phyloP scores from a whole-genome alignment of 2,888 invertebrate genomes.

The Microdon myrmicae region DNA sequence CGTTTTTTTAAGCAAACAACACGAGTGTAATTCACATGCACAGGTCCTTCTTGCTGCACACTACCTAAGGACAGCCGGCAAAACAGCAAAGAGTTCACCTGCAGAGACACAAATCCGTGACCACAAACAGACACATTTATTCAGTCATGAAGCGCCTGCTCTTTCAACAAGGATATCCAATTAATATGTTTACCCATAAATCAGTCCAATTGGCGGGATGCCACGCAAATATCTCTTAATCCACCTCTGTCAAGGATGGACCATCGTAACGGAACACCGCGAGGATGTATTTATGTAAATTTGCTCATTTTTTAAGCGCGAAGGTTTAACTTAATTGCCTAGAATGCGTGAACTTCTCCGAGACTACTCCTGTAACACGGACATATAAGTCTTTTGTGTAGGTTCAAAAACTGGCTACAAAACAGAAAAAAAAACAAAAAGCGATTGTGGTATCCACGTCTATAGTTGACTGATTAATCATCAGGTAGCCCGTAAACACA shows the following conservation, averaged over 20 bases:
- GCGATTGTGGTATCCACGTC: neutral
- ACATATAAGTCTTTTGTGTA: conserved; percentile 32
- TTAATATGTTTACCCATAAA: conserved; percentile 49
- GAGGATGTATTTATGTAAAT: conserved; percentile 41
- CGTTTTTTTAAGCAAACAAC: too few relatives aligned
- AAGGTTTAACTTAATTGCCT: conserved; percentile 27
- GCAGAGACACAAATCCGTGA: neutral
- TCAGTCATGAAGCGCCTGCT: conserved; percentile 5
- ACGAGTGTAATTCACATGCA: too few relatives aligned
- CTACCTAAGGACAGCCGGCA: too few relatives aligned
- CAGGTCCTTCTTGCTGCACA: too few relatives aligned
- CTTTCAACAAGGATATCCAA: conserved; percentile 44
- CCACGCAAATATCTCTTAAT: conserved; percentile 44
- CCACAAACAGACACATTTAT: conserved; percentile 2
- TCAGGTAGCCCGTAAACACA: conserved; percentile 37
- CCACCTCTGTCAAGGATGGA: conserved; percentile 23
- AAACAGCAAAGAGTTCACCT: too few relatives aligned
- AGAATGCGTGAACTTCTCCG: neutral
- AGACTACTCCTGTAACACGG: conserved; percentile 11
- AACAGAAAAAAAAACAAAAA: conserved; percentile 29
- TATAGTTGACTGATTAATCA: conserved; percentile 44
- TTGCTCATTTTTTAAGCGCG: conserved; percentile 22
- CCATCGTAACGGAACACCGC: conserved; percentile 20
- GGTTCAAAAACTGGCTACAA: conserved; percentile 10
- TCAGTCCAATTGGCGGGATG: conserved; percentile 42